Conservation (phyloP, 2,113 vertebrate species). For the Oncorhynchus tshawytscha region DNA sequence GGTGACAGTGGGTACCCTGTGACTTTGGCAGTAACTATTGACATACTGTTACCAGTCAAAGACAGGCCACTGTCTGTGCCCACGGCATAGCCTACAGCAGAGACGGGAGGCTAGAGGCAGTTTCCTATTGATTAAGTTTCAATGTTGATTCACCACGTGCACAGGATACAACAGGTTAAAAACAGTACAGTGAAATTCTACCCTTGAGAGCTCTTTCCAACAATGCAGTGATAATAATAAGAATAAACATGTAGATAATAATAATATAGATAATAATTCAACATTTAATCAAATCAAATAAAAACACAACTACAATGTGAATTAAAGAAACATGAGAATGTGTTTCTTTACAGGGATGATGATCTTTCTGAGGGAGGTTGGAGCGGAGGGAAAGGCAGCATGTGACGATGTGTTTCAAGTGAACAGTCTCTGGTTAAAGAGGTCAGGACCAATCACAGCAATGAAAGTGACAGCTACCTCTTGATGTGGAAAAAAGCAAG, state of each 20-base stretch:
- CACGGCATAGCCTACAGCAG: neutral
- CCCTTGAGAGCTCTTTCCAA: too few relatives aligned
- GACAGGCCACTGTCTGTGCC: too few relatives aligned
- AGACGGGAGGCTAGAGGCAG: conserved; percentile 10
- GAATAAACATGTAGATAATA: too few relatives aligned
- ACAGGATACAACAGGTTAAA: too few relatives aligned
- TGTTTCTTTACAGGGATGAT: neutral
- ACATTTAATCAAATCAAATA: too few relatives aligned
- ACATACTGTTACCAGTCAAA: too few relatives aligned
- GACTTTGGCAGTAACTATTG: too few relatives aligned
- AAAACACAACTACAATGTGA: too few relatives aligned
- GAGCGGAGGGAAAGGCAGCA: conserved; percentile 41
- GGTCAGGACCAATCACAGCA: conserved; percentile 37
- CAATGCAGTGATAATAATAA: too few relatives aligned
- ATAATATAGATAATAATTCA: too few relatives aligned
- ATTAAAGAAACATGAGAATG: conserved; percentile 4
- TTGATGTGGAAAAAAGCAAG: conserved; percentile 8
- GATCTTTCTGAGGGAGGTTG: conserved; percentile 31
- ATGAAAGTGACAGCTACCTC: conserved; percentile 38
- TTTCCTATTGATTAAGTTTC: conserved; percentile 10
- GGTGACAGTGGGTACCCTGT: conserved; percentile 14
- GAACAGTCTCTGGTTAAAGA: conserved; percentile 52
- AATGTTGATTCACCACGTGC: too few relatives aligned
- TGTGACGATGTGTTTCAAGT: conserved; percentile 48
- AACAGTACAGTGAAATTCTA: too few relatives aligned